Base-by-base conservation (phyloP, 2,888 invertebrate species). In the Aricia artaxerxes region DNA sequence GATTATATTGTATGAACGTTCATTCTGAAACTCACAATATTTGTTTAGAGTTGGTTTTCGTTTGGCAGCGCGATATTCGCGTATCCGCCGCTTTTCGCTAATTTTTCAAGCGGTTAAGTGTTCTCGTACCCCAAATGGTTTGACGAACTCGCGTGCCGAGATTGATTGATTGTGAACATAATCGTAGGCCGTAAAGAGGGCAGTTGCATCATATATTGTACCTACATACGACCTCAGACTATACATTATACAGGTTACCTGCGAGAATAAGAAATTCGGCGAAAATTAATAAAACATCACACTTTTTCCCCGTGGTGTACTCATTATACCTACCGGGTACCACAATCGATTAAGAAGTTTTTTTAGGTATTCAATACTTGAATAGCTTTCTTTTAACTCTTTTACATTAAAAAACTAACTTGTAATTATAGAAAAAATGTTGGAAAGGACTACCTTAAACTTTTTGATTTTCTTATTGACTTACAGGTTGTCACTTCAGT, bases 41-140 rank as follows among this genome's bases (percentile, higher is more conserved):
- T 7, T 0, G 1, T 6, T 31, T 82, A 84, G 49, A 79, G 80
- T 81, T 78, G 40, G 81, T 80, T 80, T 78, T 83, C 44, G 72
- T 49, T 75, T 73, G 64, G 6, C 16, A 38, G 11, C 78, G 44
- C 16, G n/a, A 75, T 9, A 40, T 75, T 35, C 53, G 40, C 5
- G 81, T 84, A 85, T 87, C 88, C 88, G 87, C 86, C 83, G 85
- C 86, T 88, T 89, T 88, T 83, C 83, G 86, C 82, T 81, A 84
- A 85, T 90, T 85, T 86, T 88, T 82, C 82, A 57, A 86, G 86
- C 84, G 82, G 82, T 83, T 84, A 85, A 86, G 85, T 85, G 83
- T 57, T 57, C 78, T 80, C 76, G 80, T 80, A 82, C 79, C 82
- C 83, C 82, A 80, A 53, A 73, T 77, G 73, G 79, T 73, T 81